Percentiles rank a stretch among this genome's conserved stretches.
phyloP scores from a whole-genome alignment of 2,888 invertebrate species.

The Cheilosia vulpina region DNA sequence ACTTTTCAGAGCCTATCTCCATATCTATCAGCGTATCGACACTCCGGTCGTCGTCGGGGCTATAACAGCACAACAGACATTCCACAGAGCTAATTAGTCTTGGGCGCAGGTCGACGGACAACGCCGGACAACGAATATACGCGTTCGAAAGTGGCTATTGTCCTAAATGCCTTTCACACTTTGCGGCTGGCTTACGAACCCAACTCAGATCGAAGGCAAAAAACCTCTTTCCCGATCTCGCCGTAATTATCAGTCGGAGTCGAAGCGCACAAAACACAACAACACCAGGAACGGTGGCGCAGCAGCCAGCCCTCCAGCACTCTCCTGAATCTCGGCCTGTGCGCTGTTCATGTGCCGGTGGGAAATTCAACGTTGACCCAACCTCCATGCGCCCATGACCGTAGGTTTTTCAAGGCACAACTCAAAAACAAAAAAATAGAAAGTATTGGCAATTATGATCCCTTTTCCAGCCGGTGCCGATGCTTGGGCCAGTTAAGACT shows the following conservation, averaged over 20 bases:
- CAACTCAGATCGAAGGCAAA: conserved; percentile 20
- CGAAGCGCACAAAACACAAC: conserved; percentile 42
- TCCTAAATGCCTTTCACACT: conserved; percentile 75
- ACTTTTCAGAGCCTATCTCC: conserved; percentile 72
- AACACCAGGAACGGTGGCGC: conserved; percentile 5
- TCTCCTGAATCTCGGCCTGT: conserved; percentile 16
- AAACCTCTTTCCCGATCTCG: conserved; percentile 21
- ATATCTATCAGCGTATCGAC: conserved; percentile 69
- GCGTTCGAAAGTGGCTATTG: conserved; percentile 60
- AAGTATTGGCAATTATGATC: conserved; percentile 75
- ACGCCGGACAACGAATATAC: conserved; percentile 2
- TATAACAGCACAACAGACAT: conserved; percentile 36
- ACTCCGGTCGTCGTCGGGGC: conserved; percentile 28
- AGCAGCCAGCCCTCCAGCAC: background rate
- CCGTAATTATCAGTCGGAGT: conserved; percentile 63
- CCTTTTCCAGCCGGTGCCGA: conserved; percentile 63
- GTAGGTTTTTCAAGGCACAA: conserved; percentile 23
- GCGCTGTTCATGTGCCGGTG: conserved; percentile 6
- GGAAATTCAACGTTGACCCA: conserved; percentile 55
- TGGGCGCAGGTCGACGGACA: conserved; percentile 35
- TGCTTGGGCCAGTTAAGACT: conserved; percentile 63
- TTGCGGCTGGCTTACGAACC: conserved; percentile 23
- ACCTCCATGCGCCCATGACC: conserved; percentile 46
- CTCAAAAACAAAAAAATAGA: conserved; percentile 36
- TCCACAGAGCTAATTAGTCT: conserved; percentile 70